These are phyloP conservation scores for Capitulum mitella DNA, from an alignment of 2,888 invertebrate species.

Conservation along the genomic window DNA sequence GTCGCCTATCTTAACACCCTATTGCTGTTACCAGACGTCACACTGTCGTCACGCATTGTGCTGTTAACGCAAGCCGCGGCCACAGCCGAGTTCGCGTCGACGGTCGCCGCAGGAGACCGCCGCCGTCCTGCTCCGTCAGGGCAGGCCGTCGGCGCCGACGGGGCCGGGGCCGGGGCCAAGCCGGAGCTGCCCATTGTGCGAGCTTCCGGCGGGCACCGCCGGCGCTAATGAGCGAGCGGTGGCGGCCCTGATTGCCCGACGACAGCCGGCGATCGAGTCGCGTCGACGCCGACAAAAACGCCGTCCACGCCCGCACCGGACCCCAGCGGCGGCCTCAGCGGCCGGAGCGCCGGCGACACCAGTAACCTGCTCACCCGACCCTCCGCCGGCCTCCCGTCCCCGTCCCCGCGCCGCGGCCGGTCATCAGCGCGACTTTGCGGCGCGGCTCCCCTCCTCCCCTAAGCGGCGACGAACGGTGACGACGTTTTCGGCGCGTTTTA, in stretches of 20 bases:
- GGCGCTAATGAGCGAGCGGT: not conserved
- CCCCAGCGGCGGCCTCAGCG: not conserved
- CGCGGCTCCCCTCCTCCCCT: conserved; percentile 5
- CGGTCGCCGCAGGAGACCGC: no score
- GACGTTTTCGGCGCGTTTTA: conserved; percentile 6
- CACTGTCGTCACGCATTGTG: no score
- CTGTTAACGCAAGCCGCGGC: not conserved
- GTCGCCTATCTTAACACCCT: no score
- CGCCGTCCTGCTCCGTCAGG: no score
- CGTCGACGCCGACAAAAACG: not conserved
- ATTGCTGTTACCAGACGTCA: no score
- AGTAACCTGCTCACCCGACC: not conserved
- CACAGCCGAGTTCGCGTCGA: not conserved
- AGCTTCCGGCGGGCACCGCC: not conserved
- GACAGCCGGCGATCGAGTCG: not conserved
- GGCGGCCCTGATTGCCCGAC: not conserved
- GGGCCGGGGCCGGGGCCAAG: no score
- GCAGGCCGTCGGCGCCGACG: no score
- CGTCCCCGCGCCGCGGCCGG: not conserved
- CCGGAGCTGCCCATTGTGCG: not conserved
- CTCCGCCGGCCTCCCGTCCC: not conserved
- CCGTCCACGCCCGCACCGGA: not conserved
- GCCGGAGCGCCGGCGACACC: no score
- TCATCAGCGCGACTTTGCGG: not conserved
- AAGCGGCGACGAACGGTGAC: conserved; percentile 4